Conservation (phyloP, 2,888 invertebrate genomes). For the Maniola hyperantus region DNA sequence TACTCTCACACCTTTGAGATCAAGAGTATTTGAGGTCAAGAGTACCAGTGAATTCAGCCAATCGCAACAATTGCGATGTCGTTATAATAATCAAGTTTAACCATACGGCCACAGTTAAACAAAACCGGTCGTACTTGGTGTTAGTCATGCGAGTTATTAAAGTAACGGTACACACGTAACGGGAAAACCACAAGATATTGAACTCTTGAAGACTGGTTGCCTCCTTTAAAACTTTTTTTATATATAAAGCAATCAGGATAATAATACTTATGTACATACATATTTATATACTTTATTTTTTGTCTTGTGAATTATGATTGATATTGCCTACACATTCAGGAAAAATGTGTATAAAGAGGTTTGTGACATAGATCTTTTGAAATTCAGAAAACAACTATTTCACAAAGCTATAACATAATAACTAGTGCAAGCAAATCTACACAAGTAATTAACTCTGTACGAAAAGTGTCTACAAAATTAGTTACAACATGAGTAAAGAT, state of each 20-base stretch:
- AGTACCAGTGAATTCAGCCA: background rate
- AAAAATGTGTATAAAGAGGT: background rate
- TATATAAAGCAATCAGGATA: background rate
- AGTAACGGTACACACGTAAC: conserved; percentile 37
- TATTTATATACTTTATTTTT: background rate
- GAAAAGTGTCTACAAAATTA: background rate
- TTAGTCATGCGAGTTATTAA: conserved; percentile 34
- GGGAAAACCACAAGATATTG: conserved; percentile 21
- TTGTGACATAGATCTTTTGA: background rate
- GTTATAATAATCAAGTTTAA: conserved; percentile 6
- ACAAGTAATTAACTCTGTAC: conserved; percentile 1
- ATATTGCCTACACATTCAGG: background rate
- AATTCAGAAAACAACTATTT: background rate
- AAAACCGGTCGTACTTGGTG: conserved; percentile 19
- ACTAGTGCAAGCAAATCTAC: conserved; percentile 36
- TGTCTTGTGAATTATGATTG: background rate
- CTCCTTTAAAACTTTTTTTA: conserved; percentile 3
- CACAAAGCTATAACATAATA: background rate
- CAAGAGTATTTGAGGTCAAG: too few species aligned
- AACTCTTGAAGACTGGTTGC: conserved; percentile 11
- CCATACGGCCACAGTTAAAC: conserved; percentile 8
- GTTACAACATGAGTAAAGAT: background rate
- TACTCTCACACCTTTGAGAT: too few species aligned
- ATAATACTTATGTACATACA: background rate
- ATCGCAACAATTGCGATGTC: conserved; percentile 20